Base-by-base conservation (phyloP, 2,797 vertebrate genomes). In the Malacoraja senta region DNA sequence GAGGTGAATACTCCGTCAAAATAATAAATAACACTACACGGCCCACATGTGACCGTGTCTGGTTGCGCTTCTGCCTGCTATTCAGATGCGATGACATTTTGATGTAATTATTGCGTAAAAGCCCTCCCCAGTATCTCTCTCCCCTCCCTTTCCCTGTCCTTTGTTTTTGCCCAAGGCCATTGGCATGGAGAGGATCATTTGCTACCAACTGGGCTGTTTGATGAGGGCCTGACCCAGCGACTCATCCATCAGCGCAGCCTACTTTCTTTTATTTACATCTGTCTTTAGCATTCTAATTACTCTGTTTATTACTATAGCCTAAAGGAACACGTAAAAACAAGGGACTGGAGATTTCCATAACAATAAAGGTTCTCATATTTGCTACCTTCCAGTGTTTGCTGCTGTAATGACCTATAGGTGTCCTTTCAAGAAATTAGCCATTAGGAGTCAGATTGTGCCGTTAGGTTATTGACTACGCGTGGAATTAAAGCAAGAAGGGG, bases 211-310 rank as follows among this genome's bases (percentile, higher is more conserved):
- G 97, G 96, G 97, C 97, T 97, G 97, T 91, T 96, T 97, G 97
- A 97, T 98, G 97, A 97, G 97, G 97, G 96, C 97, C 97, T 97
- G 98, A 98, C 98, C 98, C 97, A 96, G 96, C 96, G 95, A 97
- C 97, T 97, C 97, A 97, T 98, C 98, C 97, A 97, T 99, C 98
- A 98, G 96, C 97, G 96, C 97, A 97, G 97, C 98, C 98, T 98
- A 98, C 97, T 98, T 98, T 97, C 97, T 96, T 98, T 99, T 99
- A 99, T 99, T 99, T 99, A 99, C 98, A 98, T 98, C 98, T 98
- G 97, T 98, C 98, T 98, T 99, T 99, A 98, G 98, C 98, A 98
- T 97, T 97, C 98, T 99, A 98, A 99, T 99, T 98, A 99, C 98
- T 97, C 96, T 96, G 97, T 98, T 99, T 98, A 99, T 99, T 99